phyloP scores from a whole-genome alignment of 1,140 invertebrate genomes.

The Aphelenchoides avenae region DNA sequence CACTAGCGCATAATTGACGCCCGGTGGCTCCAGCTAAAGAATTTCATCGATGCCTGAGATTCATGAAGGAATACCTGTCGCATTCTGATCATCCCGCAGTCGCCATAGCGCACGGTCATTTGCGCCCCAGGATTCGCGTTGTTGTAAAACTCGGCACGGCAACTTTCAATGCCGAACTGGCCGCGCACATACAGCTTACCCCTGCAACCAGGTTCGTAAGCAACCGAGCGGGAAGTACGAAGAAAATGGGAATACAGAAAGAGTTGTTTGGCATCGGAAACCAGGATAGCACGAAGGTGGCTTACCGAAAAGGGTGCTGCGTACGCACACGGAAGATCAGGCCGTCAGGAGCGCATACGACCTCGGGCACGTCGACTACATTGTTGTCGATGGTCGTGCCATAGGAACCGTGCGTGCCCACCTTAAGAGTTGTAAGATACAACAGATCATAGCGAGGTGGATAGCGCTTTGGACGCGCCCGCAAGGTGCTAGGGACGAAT shows the following conservation, averaged over 20 bases:
- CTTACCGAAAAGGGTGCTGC: constrained; percentile 29
- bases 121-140: constrained; percentile 12
- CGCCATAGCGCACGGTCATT: constrained; percentile 16
- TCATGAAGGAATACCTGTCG: constrained; percentile 11
- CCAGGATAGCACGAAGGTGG: background rate
- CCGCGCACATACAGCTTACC: constrained; percentile 34
- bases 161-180: constrained; percentile 24
- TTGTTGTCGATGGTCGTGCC: too few relatives aligned
- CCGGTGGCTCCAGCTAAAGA: constrained; percentile 37
- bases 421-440: too few relatives aligned
- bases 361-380: constrained; percentile 19
- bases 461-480: too few relatives aligned
- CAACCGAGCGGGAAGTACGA: background rate
- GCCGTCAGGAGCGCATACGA: constrained; percentile 21
- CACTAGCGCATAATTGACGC: constrained; percentile 39
- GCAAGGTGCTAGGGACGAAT: too few relatives aligned
- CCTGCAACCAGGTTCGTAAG: constrained; percentile 5
- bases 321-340: constrained; percentile 20
- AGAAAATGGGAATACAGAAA: background rate
- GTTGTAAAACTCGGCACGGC: constrained; percentile 32
- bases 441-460: too few relatives aligned
- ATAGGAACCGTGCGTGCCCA: too few relatives aligned
- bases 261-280: background rate
- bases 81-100: constrained; percentile 31
- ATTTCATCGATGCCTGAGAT: constrained; percentile 13